Base-by-base conservation (phyloP, 2,888 invertebrate species). In the Drosophila fungiperda region DNA sequence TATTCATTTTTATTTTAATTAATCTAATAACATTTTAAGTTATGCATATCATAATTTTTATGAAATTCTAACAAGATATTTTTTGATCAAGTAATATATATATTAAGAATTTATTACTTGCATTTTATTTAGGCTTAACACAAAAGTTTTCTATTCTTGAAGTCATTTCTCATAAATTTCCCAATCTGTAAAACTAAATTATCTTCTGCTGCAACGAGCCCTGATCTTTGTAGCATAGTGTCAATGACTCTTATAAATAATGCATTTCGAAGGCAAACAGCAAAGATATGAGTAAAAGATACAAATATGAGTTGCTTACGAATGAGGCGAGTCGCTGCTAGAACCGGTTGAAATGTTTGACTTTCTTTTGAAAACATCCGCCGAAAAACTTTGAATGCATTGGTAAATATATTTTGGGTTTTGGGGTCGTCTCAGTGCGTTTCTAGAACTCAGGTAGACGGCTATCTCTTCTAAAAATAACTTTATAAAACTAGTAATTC, bases 201-300 rank as follows among this genome's bases (percentile, higher is more conserved):
- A 23, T 23, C 12, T 8, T 45, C 4, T 5, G 20, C 35, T 53
- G 23, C 26, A 54, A 1, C 3, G 12, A 45, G 11, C 8, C 17
- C 11, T 23, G 45, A 26, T 8, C 12, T 15, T 45, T 53, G 59
- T 55, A 5, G 69, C 32, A 26, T 32, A 54, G 38, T 36, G 35
- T 17, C 48, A 36, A 48, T 73, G 73, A 75, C 75, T 60, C 53
- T 42, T 42, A 75, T 48, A 15, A 12, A 26, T 54, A 54, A 36
- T 4, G 62, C 33, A 17, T 40, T 61, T 23, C 17, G 17, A 32
- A 15, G 8, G 48, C 36, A 11, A 23, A 15, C n/a, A 36, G 15
- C 35, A 45, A 26, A 12, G 17, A n/a, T 23, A 17, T 6, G 11
- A 9, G 35, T 23, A 11, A 11, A 15, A 26, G 6, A 15, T 38